Conservation (phyloP, 2,888 invertebrate genomes). For the Lasiommata megera region DNA sequence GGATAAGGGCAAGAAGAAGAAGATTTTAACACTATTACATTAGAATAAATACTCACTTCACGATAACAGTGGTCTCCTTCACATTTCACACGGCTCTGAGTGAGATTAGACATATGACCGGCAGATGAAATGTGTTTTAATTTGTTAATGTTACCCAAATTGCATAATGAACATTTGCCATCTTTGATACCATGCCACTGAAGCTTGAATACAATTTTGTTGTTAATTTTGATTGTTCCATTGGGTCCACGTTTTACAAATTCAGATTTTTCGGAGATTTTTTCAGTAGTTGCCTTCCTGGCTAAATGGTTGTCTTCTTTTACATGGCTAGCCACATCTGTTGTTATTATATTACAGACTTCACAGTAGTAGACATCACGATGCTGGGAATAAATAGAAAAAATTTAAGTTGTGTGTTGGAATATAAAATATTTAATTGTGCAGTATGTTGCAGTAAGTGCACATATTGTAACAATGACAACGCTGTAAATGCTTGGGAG, state of each 20-base stretch:
- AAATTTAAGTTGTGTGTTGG: too few species aligned
- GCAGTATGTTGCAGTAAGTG: too few species aligned
- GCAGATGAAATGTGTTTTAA: conserved; percentile 38
- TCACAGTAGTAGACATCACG: conserved; percentile 50
- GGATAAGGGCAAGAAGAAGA: too few species aligned
- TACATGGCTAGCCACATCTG: conserved; percentile 42
- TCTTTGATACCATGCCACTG: conserved; percentile 53
- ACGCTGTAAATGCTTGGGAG: too few species aligned
- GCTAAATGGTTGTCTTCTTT: conserved; percentile 40
- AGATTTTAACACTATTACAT: too few species aligned
- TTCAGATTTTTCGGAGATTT: conserved; percentile 25
- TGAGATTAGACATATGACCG: conserved; percentile 48
- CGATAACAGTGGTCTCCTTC: conserved; percentile 18
- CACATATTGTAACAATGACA: too few species aligned
- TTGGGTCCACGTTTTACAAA: conserved; percentile 31
- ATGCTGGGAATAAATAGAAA: conserved; percentile 44
- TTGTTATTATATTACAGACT: conserved; percentile 45
- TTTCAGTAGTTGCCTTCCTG: conserved; percentile 38
- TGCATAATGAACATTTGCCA: conserved; percentile 47
- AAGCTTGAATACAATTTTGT: conserved; percentile 38
- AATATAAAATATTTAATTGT: too few species aligned
- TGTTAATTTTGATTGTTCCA: conserved; percentile 39
- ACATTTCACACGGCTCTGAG: conserved; percentile 38
- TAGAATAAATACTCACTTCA: conserved; percentile 8
- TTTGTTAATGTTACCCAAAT: conserved; percentile 30